phyloP scores from a whole-genome alignment of 2,113 vertebrate genomes.

The Aplodontia rufa region DNA sequence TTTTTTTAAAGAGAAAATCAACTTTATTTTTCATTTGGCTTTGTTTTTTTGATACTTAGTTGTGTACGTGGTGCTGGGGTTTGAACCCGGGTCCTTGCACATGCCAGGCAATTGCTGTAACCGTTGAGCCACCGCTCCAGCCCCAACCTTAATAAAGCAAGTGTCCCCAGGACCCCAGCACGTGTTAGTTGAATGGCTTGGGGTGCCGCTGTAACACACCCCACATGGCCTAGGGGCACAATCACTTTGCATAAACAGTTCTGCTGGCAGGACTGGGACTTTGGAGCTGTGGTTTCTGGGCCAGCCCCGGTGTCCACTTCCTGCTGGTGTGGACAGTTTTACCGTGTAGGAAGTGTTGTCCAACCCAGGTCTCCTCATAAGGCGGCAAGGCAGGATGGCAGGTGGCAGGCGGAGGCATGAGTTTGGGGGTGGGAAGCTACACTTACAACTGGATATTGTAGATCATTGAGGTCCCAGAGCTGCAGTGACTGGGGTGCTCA shows the following conservation, averaged over 20 bases:
- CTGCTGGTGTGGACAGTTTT: not conserved
- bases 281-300: not conserved
- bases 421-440: not conserved
- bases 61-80: too few species aligned
- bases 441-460: not conserved
- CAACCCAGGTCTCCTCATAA: not conserved
- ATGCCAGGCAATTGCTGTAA: too few species aligned
- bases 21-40: too few species aligned
- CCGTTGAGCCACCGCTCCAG: too few species aligned
- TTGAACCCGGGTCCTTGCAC: too few species aligned
- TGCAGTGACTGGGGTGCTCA: not conserved
- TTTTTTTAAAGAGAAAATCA: too few species aligned
- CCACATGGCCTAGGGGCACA: not conserved
- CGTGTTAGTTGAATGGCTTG: too few species aligned
- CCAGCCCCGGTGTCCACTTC: not conserved
- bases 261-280: not conserved
- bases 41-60: too few species aligned
- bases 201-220: not conserved
- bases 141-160: not conserved
- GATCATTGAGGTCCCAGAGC: not conserved
- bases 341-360: not conserved
- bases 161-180: rapidly evolving
- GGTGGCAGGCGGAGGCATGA: not conserved
- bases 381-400: not conserved
- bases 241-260: not conserved